Evolutionary conservation across 2,888 invertebrate genomes (phyloP).

Genomic region (Drosophila basisetae): DNA sequence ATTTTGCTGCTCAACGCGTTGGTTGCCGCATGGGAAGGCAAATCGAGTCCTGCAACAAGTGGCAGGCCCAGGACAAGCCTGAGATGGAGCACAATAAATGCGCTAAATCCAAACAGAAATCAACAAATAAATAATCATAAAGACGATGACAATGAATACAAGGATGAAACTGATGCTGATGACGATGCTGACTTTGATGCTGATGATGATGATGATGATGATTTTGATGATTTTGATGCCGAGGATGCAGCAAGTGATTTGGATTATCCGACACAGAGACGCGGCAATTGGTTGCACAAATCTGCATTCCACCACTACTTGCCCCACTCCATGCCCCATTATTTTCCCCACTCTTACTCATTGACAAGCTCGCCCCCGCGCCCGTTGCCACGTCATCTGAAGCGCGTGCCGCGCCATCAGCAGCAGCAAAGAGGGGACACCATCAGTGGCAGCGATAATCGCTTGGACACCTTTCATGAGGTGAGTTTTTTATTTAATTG

Average conservation of each 20-base stretch:
- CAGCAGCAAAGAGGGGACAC: neutral
- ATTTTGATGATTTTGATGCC: neutral
- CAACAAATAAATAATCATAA: constrained; percentile 28
- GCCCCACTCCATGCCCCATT: neutral
- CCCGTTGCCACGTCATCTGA: neutral
- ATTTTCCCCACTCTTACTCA: neutral
- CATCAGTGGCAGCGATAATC: constrained; percentile 37
- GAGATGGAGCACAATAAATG: constrained; percentile 14
- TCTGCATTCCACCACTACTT: neutral
- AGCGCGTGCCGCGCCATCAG: constrained; percentile 63
- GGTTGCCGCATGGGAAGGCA: neutral
- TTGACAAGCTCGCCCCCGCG: constrained; percentile 1
- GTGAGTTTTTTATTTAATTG: constrained; percentile 48
- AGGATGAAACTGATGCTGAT: constrained; percentile 47
- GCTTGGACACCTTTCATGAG: constrained; percentile 50
- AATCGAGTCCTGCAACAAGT: neutral
- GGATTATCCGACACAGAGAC: constrained; percentile 17
- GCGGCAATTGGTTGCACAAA: neutral
- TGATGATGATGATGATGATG: neutral
- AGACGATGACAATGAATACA: constrained; percentile 27
- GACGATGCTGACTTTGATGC: neutral
- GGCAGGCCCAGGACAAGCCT: constrained; percentile 10
- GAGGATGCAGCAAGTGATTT: neutral
- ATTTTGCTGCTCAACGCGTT: constrained; percentile 1
- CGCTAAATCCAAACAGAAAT: constrained; percentile 5